Evolutionary conservation across 1,140 invertebrate genomes (phyloP), one percentile per base, ranked within the genome.

Genomic region (Oedothorax gibbosus): DNA sequence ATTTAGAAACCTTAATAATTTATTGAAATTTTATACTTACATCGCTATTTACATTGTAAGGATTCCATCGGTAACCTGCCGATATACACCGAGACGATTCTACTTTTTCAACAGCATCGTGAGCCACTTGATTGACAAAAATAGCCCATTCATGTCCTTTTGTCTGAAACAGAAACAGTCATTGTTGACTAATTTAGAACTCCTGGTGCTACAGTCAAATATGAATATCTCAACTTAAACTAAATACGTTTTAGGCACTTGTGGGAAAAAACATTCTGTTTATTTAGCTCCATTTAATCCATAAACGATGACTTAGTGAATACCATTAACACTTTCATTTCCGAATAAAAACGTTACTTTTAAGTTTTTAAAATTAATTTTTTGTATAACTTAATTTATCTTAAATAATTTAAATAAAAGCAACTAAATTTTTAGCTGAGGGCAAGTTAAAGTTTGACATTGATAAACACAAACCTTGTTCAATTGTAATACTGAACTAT

Each of bases 31-130:
- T 15, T 49, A 54, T 69, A 81, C 92, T 93, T 91, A 97, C 96
- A 91, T 97, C 96, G 2, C 96, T 95, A 91, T 97, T 95, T 2
- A 95, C 96, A 87, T 95, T 96, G 90, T 94, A 96, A 0, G 97
- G 97, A 92, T 98, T 98, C 96, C 96, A 99, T 51, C 94, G 92
- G 88, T 96, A 97, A 35, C 97, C 97, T 66, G 94, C 95, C 8
- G 96, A 97, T 7, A 96, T 94, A 90, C 97, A 98, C 84, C 96
- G 91, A 2, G 95, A 95, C 79, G 92, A 90, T 71, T 95, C 93
- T 50, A 94, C 93, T 90, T 94, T 93, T 2, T 97, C 95, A 10
- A 95, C 92, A 7, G 96, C 96, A 91, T 98, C 96, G 54, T 97
- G 95, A n/a, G 95, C 96, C 20, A 98, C 95, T 0, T 95, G 95